phyloP scores from a whole-genome alignment of 2,113 vertebrate genomes.

The Poecile atricapillus region DNA sequence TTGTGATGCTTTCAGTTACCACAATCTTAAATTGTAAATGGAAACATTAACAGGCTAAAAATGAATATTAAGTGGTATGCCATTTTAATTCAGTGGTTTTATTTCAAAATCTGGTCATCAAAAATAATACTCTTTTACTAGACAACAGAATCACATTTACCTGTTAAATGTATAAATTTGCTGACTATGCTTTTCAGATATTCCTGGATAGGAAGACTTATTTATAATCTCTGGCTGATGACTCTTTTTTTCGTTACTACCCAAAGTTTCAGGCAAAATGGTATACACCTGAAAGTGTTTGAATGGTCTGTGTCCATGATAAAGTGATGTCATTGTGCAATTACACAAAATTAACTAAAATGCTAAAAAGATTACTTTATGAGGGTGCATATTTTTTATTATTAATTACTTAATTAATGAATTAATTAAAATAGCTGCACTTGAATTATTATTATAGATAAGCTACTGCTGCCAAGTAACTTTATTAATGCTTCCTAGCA shows the following conservation, averaged over 20 bases:
- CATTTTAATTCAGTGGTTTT: background rate
- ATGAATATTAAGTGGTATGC: rapidly evolving
- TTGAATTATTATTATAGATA: background rate
- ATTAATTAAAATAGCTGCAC: background rate
- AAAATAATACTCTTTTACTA: background rate
- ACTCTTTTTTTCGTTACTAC: background rate
- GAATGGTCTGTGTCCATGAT: background rate
- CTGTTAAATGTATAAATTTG: background rate
- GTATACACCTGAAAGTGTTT: background rate
- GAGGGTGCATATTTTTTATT: background rate
- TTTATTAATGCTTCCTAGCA: background rate
- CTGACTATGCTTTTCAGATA: background rate
- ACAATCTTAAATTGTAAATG: background rate
- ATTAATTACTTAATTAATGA: background rate
- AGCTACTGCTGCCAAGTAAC: background rate
- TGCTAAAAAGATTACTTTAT: background rate
- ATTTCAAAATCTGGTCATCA: background rate
- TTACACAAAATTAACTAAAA: background rate
- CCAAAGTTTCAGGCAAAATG: background rate
- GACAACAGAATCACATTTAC: background rate
- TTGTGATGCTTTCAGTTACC: background rate
- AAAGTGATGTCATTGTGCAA: background rate
- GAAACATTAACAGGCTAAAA: background rate
- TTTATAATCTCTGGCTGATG: background rate
- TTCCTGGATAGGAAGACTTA: background rate